phyloP scores from a whole-genome alignment of 2,888 invertebrate species.

The Chalcosyrphus nemorum region DNA sequence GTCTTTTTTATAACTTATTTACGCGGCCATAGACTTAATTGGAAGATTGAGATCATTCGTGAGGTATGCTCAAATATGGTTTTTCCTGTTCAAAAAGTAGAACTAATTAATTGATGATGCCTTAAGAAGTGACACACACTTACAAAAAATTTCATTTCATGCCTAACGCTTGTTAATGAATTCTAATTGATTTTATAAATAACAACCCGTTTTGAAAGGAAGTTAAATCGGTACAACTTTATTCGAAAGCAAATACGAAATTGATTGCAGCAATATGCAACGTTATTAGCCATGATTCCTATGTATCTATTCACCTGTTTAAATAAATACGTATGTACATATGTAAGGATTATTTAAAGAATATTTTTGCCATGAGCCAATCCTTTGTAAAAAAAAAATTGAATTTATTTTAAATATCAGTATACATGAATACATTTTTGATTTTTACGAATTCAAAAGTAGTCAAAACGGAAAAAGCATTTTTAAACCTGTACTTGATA shows the following conservation, averaged over 20 bases:
- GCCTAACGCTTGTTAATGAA: background rate
- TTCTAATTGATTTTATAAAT: background rate
- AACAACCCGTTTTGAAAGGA: background rate
- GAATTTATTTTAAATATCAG: too few relatives aligned
- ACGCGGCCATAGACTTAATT: slow-evolving; percentile 11
- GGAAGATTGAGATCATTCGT: slow-evolving; percentile 33
- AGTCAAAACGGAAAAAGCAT: too few relatives aligned
- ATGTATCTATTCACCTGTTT: too few relatives aligned
- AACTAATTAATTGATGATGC: slow-evolving; percentile 5
- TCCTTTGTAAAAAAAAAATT: too few relatives aligned
- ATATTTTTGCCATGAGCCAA: too few relatives aligned
- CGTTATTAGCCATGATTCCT: too few relatives aligned
- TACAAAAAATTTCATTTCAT: background rate
- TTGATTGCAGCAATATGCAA: background rate
- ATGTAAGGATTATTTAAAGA: too few relatives aligned
- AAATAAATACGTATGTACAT: too few relatives aligned
- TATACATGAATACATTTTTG: too few relatives aligned
- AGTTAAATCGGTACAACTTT: too few relatives aligned
- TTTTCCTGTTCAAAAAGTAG: background rate
- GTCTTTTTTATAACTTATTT: slow-evolving; percentile 8
- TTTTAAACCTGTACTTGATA: too few relatives aligned
- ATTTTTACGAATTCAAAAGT: too few relatives aligned
- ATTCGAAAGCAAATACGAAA: background rate
- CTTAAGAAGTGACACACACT: background rate
- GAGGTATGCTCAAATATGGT: slow-evolving; percentile 4